Percentiles rank a stretch among this genome's conserved stretches.
Evolutionary conservation across 2,888 invertebrate species (phyloP).

Genomic region (Spicauda simplicius): DNA sequence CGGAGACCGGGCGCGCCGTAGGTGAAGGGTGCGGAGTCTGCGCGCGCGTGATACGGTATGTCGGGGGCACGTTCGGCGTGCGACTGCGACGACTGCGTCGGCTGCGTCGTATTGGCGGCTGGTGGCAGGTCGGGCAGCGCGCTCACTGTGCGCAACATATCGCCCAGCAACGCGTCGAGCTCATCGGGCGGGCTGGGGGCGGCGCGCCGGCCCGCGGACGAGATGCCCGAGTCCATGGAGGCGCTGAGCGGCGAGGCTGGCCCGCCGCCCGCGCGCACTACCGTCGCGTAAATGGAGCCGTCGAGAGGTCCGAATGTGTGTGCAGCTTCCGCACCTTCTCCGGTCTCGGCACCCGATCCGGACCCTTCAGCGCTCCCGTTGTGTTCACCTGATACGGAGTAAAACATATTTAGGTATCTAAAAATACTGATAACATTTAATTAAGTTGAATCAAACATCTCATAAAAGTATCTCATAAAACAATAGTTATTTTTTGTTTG

Average conservation of each 20-base stretch:
- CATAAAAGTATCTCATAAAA: too few relatives aligned
- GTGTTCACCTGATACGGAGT: constrained; percentile 82
- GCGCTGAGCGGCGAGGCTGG: constrained; percentile 90
- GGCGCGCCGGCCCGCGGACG: constrained; percentile 88
- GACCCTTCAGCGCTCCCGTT: constrained; percentile 79
- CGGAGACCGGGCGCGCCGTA: constrained; percentile 89
- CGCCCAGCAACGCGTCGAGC: constrained; percentile 93
- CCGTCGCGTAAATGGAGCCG: constrained; percentile 95
- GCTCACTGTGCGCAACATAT: constrained; percentile 95
- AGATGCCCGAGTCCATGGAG: constrained; percentile 96
- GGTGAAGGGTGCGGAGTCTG: constrained; percentile 94
- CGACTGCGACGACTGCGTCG: constrained; percentile 78
- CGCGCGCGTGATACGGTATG: constrained; percentile 96
- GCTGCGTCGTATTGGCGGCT: constrained; percentile 48
- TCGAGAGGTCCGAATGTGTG: constrained; percentile 94
- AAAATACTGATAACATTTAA: not conserved
- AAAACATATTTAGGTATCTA: too few relatives aligned
- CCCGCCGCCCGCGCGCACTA: constrained; percentile 78
- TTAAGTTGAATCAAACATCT: not conserved
- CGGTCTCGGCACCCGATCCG: constrained; percentile 74
- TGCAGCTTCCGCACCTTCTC: constrained; percentile 75
- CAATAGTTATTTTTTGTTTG: not conserved
- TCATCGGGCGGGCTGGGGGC: constrained; percentile 86
- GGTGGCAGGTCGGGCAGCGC: constrained; percentile 88
- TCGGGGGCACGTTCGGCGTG: constrained; percentile 71